phyloP scores from a whole-genome alignment of 2,797 vertebrate genomes.

The Acipenser oxyrinchus region DNA sequence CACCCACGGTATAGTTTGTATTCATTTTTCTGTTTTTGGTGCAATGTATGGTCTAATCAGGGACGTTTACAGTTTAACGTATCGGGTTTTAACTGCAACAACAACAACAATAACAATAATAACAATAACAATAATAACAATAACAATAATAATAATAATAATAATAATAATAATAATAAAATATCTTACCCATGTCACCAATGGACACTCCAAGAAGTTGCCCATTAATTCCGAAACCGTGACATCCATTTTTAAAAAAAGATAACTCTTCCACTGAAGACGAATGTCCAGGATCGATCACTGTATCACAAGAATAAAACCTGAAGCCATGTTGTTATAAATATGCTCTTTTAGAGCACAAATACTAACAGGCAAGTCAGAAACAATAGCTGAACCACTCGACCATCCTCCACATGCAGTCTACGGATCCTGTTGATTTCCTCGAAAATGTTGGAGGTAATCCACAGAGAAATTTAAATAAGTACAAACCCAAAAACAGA shows the following conservation, averaged over 20 bases:
- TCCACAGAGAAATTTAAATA: too few relatives aligned
- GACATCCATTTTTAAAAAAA: slow-evolving; percentile 65
- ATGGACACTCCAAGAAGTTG: slow-evolving; percentile 82
- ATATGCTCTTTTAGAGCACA: background rate
- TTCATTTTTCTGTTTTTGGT: too few relatives aligned
- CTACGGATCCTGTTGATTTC: background rate
- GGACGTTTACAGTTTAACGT: background rate
- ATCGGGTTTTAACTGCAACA: background rate
- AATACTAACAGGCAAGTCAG: background rate
- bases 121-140: background rate
- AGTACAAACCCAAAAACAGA: too few relatives aligned
- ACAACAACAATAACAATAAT: background rate
- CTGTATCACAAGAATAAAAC: slow-evolving; percentile 1
- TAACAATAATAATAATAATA: background rate
- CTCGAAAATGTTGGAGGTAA: too few relatives aligned
- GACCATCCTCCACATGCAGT: background rate
- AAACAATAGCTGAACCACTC: slow-evolving; percentile 4
- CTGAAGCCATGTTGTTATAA: background rate
- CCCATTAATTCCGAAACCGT: slow-evolving; percentile 84
- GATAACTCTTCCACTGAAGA: background rate
- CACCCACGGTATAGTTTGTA: too few relatives aligned
- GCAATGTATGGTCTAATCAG: too few relatives aligned
- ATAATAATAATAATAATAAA: background rate
- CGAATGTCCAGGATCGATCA: background rate
- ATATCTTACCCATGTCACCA: slow-evolving; percentile 87